These are phyloP conservation scores for Lithophane socia DNA, from an alignment of 2,888 invertebrate species.

Conservation along the genomic window DNA sequence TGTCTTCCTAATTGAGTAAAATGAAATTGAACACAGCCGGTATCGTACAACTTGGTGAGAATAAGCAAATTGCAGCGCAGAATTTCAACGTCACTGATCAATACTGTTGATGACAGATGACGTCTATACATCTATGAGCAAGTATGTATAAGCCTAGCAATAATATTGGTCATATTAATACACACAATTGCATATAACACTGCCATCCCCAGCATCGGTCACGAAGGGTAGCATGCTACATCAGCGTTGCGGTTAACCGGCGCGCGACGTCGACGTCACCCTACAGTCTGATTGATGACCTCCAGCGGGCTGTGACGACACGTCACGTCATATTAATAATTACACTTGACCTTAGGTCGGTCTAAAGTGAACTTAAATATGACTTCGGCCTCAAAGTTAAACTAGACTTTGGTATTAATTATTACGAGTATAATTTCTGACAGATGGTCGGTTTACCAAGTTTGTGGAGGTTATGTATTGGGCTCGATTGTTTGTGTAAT, in stretches of 20 bases:
- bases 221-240: slow-evolving; percentile 80
- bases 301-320: slow-evolving; percentile 57
- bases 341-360: slow-evolving; percentile 45
- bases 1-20: background rate
- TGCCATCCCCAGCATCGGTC: slow-evolving; percentile 64
- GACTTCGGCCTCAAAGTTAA: slow-evolving; percentile 39
- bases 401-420: slow-evolving; percentile 53
- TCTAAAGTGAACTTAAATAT: slow-evolving; percentile 52
- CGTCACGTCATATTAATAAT: slow-evolving; percentile 56
- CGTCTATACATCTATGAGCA: background rate
- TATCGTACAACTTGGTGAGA: background rate
- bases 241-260: slow-evolving; percentile 86
- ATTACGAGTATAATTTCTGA: slow-evolving; percentile 46
- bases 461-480: slow-evolving; percentile 31
- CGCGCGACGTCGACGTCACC: slow-evolving; percentile 77
- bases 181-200: slow-evolving; percentile 58
- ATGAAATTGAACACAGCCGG: background rate
- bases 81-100: slow-evolving; percentile 1
- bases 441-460: slow-evolving; percentile 41
- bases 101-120: slow-evolving; percentile 23
- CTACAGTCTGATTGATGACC: slow-evolving; percentile 60
- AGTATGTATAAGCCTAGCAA: slow-evolving; percentile 10
- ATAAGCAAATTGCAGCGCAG: background rate
- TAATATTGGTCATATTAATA: slow-evolving; percentile 41
- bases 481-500: slow-evolving; percentile 33